Conservation (phyloP, 2,888 invertebrate genomes). For the Tenodera sinensis region DNA sequence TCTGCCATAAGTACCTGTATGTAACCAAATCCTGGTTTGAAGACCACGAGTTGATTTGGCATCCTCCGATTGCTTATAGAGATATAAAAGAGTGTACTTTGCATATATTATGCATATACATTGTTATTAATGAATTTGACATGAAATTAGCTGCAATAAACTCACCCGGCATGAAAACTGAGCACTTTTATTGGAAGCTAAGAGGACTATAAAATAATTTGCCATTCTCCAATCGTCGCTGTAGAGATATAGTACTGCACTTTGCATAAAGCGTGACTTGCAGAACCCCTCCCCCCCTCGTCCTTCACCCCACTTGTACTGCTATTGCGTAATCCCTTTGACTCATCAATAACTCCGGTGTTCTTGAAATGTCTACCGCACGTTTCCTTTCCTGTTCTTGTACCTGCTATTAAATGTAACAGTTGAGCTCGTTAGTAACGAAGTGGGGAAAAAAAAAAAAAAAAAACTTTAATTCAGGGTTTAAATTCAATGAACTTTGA, state of each 20-base stretch:
- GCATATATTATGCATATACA: no score
- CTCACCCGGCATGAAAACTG: background rate
- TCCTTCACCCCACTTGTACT: background rate
- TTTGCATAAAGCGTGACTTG: background rate
- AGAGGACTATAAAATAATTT: background rate
- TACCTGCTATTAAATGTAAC: background rate
- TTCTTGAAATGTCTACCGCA: background rate
- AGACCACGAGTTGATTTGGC: no score
- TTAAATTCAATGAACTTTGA: no score
- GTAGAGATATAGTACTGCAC: background rate
- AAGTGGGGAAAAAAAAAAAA: no score
- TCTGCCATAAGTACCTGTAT: no score
- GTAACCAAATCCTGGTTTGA: no score
- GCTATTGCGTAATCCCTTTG: background rate
- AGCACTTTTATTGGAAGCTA: background rate
- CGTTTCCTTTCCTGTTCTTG: background rate
- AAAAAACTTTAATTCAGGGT: no score
- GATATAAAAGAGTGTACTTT: no score
- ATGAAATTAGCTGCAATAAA: no score
- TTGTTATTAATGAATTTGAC: no score
- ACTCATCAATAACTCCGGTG: background rate
- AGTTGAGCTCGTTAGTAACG: background rate
- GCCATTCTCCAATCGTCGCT: background rate
- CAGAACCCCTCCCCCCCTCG: background rate
- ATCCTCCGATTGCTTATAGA: no score